Evolutionary conservation across 2,888 invertebrate species (phyloP).

Genomic region (Xanthorhoe spadicearia): DNA sequence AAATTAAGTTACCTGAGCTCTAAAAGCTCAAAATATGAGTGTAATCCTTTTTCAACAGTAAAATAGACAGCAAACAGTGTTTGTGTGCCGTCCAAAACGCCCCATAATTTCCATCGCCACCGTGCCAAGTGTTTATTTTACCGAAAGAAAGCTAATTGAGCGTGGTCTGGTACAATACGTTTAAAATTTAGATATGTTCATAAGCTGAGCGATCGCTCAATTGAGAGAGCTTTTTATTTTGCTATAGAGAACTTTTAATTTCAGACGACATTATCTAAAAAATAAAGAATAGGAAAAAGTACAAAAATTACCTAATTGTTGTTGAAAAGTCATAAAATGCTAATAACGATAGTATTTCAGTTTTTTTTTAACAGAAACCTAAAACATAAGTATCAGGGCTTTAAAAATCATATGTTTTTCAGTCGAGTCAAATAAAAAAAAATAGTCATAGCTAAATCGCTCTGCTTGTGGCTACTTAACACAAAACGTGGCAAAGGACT

Average conservation of each 20-base stretch:
- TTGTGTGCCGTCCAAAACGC: constrained; percentile 29
- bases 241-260: no score
- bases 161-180: constrained; percentile 50
- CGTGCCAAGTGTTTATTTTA: constrained; percentile 56
- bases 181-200: constrained; percentile 1
- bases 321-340: no score
- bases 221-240: not conserved
- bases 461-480: constrained; percentile 12
- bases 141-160: constrained; percentile 67
- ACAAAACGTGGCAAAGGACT: constrained; percentile 42
- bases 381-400: no score
- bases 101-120: constrained; percentile 32
- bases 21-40: no score
- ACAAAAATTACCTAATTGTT: no score
- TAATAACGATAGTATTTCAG: no score
- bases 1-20: no score
- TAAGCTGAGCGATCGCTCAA: constrained; percentile 21
- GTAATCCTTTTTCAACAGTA: constrained; percentile 3
- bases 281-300: no score
- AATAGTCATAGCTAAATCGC: constrained; percentile 1
- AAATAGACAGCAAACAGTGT: constrained; percentile 27
- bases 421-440: no score
- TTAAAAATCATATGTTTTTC: no score
- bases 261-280: no score
- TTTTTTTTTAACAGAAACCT: no score